Percentiles rank a stretch among this genome's conserved stretches.
These are phyloP conservation scores for Allophyes oxyacanthae DNA, from an alignment of 2,888 invertebrate genomes.

Conservation along the genomic window DNA sequence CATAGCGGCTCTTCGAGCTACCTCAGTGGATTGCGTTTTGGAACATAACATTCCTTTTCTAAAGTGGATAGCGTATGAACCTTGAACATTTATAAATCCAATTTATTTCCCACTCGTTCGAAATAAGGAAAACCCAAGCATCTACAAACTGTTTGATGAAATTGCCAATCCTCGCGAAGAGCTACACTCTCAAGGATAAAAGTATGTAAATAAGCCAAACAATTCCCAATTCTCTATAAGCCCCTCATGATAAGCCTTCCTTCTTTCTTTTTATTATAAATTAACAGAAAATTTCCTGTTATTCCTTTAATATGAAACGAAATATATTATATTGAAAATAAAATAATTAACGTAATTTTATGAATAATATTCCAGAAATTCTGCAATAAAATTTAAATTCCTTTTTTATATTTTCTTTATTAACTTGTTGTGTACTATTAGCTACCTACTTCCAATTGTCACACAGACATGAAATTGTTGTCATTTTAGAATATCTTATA, in stretches of 20 bases:
- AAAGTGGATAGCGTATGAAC: neutral
- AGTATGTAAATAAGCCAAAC: constrained; percentile 29
- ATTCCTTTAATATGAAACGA: neutral
- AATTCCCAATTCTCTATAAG: constrained; percentile 9
- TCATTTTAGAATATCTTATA: no score
- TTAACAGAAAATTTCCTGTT: constrained; percentile 1
- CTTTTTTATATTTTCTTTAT: no score
- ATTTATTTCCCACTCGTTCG: constrained; percentile 4
- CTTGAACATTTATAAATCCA: no score
- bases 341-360: no score
- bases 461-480: no score
- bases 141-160: constrained; percentile 11
- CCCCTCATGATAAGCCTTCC: constrained; percentile 5
- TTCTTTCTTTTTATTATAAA: neutral
- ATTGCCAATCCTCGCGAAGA: constrained; percentile 10
- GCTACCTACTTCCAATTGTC: no score
- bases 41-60: neutral
- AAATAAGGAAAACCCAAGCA: constrained; percentile 8
- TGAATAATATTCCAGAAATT: no score
- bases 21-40: no score
- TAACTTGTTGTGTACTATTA: no score
- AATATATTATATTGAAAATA: neutral
- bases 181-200: constrained; percentile 11
- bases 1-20: no score
- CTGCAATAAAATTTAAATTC: no score